These are phyloP conservation scores for Spatulosminthurus flaviceps DNA, from an alignment of 2,888 invertebrate genomes.

Conservation along the genomic window DNA sequence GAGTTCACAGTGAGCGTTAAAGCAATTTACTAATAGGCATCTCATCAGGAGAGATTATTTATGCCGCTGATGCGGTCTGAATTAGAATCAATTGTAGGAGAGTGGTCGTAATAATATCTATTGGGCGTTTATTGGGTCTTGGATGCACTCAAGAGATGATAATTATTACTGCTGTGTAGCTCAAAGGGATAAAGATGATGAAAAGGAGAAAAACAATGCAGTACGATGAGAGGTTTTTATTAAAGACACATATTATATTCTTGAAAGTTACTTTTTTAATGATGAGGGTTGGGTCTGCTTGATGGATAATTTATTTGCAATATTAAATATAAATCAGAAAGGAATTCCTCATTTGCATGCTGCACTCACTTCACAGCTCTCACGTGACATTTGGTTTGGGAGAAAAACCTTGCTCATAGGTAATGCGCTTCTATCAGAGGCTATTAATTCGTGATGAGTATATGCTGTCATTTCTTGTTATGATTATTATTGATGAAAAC, in stretches of 20 bases:
- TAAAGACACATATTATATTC: neutral
- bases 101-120: neutral
- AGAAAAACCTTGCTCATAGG: neutral
- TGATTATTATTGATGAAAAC: too few species aligned
- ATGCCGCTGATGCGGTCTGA: neutral
- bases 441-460: neutral
- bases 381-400: neutral
- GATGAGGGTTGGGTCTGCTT: conserved; percentile 21
- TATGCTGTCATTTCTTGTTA: neutral
- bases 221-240: neutral
- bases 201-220: neutral
- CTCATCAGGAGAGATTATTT: neutral
- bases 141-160: neutral
- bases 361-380: neutral
- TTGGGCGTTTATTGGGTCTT: neutral
- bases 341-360: neutral
- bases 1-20: too few species aligned
- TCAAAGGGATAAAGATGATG: neutral
- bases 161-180: neutral
- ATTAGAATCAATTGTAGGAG: neutral
- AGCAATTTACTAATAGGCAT: neutral
- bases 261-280: conserved; percentile 27
- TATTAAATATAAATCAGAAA: conserved; percentile 18
- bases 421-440: neutral
- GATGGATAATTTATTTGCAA: conserved; percentile 23